Base-by-base conservation (phyloP, 2,113 vertebrate genomes). In the Myotis lucifugus region DNA sequence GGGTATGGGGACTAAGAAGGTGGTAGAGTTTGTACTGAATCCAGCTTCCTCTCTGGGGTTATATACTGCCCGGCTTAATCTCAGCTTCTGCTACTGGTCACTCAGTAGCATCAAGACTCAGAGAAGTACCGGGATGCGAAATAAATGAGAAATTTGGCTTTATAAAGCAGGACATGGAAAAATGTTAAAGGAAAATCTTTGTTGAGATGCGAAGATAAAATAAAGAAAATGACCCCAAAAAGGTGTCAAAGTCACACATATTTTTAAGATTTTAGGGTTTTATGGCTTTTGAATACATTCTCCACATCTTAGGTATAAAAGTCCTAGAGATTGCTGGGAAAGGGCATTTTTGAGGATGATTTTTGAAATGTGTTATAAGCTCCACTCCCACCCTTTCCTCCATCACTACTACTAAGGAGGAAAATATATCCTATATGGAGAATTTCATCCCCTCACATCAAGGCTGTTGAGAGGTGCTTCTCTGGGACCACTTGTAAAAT, bases 341-440 rank as follows among this genome's bases (percentile, higher is more conserved):
- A 32, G 34, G 72, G 8, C 8, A 42, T 34, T 59, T 88, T 37
- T 18, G 37, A 54, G 42, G 17, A 78, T 59, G 13, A 42, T 70
- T 87, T 78, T 14, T 78, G 18, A 54, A 72, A 67, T 88, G 14
- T 78, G 7, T 77, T 90, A 42, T 83, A 29, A 25, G 2, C 14
- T 23, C 10, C 11, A 50, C 40, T 5, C 2, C 29, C 9, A 59
- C 1, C 4, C 34, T 2, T 19, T 10, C 2, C 4, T 5, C 10
- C 8, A 34, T 87, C 42, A 34, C 7, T 46, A 29, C 46, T 64
- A 37, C 3, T 11, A 40, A 90, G 64, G 34, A 94, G 8, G 7
- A 48, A 29, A 34, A 52, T 37, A 7, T 25, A 7, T 21, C 66
- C 12, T 19, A 12, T 29, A 32, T 67, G 29, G 32, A 50, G 13